Evolutionary conservation across 2,113 vertebrate species (phyloP).

Genomic region (Centrocercus urophasianus): DNA sequence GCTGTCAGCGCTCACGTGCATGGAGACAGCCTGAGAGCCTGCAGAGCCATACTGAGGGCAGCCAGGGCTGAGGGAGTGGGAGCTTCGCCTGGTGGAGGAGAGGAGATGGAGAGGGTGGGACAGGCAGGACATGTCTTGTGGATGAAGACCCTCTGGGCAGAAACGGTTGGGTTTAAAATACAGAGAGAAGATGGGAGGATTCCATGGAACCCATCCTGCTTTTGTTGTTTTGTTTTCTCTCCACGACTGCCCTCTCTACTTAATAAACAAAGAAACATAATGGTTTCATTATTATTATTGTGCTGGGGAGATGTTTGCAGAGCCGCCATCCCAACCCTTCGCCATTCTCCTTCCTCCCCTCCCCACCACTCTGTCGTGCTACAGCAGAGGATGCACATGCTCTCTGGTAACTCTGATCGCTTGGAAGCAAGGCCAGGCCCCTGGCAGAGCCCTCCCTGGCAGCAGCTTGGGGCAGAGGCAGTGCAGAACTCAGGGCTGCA

Average conservation of each 20-base stretch:
- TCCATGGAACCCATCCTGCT: background rate
- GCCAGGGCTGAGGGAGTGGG: background rate
- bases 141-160: background rate
- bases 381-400: background rate
- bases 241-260: background rate
- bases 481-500: background rate
- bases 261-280: background rate
- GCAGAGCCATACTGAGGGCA: background rate
- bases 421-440: too few species aligned
- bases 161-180: too few species aligned
- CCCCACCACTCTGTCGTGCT: background rate
- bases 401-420: accelerated
- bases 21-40: background rate
- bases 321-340: background rate
- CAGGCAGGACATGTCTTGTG: background rate
- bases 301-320: background rate
- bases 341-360: too few species aligned
- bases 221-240: background rate
- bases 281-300: background rate
- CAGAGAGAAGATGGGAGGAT: accelerated
- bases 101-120: background rate
- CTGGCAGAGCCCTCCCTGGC: background rate
- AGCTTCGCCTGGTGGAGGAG: background rate
- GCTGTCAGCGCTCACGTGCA: background rate
- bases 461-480: background rate